phyloP scores from a whole-genome alignment of 2,113 vertebrate species.

The Paradisaea rubra region DNA sequence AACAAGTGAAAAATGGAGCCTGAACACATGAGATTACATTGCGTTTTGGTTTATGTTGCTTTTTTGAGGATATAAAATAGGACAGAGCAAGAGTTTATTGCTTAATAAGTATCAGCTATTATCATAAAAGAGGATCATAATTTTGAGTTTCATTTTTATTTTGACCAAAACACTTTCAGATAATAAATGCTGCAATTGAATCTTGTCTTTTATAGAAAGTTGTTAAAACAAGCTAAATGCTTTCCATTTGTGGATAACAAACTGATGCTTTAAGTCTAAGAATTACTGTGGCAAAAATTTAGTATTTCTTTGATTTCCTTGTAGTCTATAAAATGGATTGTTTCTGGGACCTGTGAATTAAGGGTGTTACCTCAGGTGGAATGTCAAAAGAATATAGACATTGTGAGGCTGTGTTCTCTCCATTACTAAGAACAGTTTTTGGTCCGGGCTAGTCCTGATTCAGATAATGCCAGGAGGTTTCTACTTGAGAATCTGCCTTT shows the following conservation, averaged over 20 bases:
- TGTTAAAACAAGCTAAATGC: neutral
- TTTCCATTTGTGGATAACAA: neutral
- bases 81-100: neutral
- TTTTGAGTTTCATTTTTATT: neutral
- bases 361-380: neutral
- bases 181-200: neutral
- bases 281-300: neutral
- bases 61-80: neutral
- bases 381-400: neutral
- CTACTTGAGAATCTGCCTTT: neutral
- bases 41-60: neutral
- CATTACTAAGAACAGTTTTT: neutral
- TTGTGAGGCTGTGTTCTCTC: neutral
- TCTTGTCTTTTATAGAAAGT: neutral
- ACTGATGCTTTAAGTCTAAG: neutral
- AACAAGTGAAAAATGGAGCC: neutral
- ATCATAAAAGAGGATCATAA: neutral
- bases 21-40: neutral
- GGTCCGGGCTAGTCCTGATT: neutral
- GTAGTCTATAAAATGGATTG: neutral
- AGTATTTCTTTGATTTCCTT: neutral
- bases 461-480: neutral
- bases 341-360: neutral
- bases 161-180: neutral
- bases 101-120: neutral